These are phyloP conservation scores for Anguilla pacifica DNA, from an alignment of 2,797 vertebrate species.

Conservation along the genomic window DNA sequence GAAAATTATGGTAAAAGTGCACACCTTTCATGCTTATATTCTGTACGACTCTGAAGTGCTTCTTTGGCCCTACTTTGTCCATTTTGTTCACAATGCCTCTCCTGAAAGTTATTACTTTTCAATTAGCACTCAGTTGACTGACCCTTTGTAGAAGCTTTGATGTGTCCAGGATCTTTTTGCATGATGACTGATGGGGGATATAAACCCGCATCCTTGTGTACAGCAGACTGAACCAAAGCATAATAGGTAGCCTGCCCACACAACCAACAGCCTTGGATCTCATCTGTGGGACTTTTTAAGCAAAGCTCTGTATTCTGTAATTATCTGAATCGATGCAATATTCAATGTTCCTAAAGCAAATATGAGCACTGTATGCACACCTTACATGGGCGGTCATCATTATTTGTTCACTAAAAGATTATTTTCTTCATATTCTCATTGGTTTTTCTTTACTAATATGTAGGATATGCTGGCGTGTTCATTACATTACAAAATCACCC, in stretches of 20 bases:
- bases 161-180: slow-evolving; percentile 57
- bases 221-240: slow-evolving; percentile 46
- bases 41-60: not conserved
- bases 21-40: not conserved
- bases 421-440: too few species aligned
- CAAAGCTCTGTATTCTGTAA: slow-evolving; percentile 63
- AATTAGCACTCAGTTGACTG: slow-evolving; percentile 60
- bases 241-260: too few species aligned
- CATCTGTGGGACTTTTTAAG: slow-evolving; percentile 60
- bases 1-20: not conserved
- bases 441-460: not conserved
- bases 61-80: not conserved
- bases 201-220: slow-evolving; percentile 45
- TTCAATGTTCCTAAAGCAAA: slow-evolving; percentile 30
- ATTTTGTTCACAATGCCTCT: slow-evolving; percentile 49
- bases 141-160: slow-evolving; percentile 62
- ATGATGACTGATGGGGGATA: slow-evolving; percentile 52
- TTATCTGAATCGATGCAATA: slow-evolving; percentile 58
- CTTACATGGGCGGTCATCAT: slow-evolving; percentile 23
- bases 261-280: slow-evolving; percentile 54
- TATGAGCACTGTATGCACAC: slow-evolving; percentile 26
- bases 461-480: not conserved
- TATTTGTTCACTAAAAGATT: too few species aligned
- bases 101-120: slow-evolving; percentile 64
- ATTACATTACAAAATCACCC: too few species aligned